Conservation (phyloP, 2,797 vertebrate genomes). For the Podarcis siculus region DNA sequence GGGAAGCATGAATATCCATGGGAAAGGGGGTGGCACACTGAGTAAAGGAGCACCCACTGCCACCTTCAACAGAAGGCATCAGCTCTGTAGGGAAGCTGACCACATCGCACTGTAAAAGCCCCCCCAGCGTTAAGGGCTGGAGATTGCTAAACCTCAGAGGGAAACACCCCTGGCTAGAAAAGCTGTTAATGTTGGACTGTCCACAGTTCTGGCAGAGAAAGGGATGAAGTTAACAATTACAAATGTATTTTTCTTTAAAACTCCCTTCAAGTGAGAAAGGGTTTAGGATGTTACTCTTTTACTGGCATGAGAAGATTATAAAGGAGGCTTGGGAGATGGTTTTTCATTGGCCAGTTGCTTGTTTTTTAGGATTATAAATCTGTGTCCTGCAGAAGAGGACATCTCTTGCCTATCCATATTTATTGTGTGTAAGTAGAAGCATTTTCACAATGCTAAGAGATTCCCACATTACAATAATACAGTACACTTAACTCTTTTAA, state of each 20-base stretch:
- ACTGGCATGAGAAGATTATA: background rate
- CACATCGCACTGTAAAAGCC: background rate
- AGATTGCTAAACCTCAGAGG: slow-evolving; percentile 57
- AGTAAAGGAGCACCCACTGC: background rate
- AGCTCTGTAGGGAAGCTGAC: background rate
- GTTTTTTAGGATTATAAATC: background rate
- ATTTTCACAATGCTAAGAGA: no score
- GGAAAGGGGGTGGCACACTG: background rate
- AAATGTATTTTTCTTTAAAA: slow-evolving; percentile 60
- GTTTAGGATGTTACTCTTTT: background rate
- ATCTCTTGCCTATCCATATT: background rate
- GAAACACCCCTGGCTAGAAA: slow-evolving; percentile 57
- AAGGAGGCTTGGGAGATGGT: background rate
- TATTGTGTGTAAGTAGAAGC: no score
- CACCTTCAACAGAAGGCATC: background rate
- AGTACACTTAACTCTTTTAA: no score
- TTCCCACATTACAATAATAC: no score
- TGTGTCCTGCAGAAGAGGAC: background rate
- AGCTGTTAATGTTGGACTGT: slow-evolving; percentile 56
- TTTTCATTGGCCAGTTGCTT: background rate
- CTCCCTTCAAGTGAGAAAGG: slow-evolving; percentile 54
- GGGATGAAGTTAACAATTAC: slow-evolving; percentile 68
- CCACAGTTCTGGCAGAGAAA: slow-evolving; percentile 59
- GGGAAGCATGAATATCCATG: background rate
- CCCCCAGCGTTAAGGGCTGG: background rate